phyloP scores from a whole-genome alignment of 2,113 vertebrate genomes.

The Rattus norvegicus region GRCr8 NC_086019.1:223734501-223735000 shows the following conservation, averaged over 20 bases:
- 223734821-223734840: not conserved
- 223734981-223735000: not conserved
- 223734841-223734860: not conserved
- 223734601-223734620: not conserved
- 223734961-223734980: not conserved
- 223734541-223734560: not conserved
- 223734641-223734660: not conserved
- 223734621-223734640: not conserved
- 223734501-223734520: not conserved
- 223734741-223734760: not conserved
- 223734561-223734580: not conserved
- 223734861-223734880: not conserved
- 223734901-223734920: not conserved
- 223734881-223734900: not conserved
- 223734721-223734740: not conserved
- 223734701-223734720: not conserved
- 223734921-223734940: not conserved
- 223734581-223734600: not conserved
- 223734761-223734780: not conserved
- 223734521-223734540: not conserved
- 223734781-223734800: not conserved
- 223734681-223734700: not conserved
- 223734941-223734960: not conserved
- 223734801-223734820: not conserved
- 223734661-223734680: not conserved